phyloP scores from a whole-genome alignment of 2,113 vertebrate species.

The Gavia stellata region DNA sequence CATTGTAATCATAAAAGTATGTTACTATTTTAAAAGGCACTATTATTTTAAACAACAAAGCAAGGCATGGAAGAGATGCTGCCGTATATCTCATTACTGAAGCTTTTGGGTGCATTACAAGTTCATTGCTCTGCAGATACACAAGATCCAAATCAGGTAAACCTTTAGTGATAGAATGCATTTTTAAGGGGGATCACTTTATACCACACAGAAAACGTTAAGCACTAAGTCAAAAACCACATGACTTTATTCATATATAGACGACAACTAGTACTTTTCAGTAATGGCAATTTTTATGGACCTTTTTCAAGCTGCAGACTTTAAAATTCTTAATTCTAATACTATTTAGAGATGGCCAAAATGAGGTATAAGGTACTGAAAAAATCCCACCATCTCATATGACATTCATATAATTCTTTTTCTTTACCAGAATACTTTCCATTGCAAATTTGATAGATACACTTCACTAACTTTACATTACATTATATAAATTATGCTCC shows the following conservation, averaged over 20 bases:
- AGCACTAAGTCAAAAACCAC: background rate
- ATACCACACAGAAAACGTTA: background rate
- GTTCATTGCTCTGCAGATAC: background rate
- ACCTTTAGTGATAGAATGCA: background rate
- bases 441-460: background rate
- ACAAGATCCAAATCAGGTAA: background rate
- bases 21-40: background rate
- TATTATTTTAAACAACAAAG: background rate
- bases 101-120: background rate
- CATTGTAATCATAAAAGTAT: background rate
- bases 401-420: background rate
- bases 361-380: background rate
- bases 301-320: background rate
- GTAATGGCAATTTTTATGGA: background rate
- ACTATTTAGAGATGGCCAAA: background rate
- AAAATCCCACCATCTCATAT: background rate
- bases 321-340: background rate
- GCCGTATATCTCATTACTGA: background rate
- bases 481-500: background rate
- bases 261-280: background rate
- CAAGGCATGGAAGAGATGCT: background rate
- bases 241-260: background rate
- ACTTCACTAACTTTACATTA: background rate
- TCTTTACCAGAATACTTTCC: background rate
- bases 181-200: background rate